A percentile compares a stretch with the other conserved stretches of the same genome.
Evolutionary conservation across 2,888 invertebrate species (phyloP).

Genomic region (Heliconius hortense): DNA sequence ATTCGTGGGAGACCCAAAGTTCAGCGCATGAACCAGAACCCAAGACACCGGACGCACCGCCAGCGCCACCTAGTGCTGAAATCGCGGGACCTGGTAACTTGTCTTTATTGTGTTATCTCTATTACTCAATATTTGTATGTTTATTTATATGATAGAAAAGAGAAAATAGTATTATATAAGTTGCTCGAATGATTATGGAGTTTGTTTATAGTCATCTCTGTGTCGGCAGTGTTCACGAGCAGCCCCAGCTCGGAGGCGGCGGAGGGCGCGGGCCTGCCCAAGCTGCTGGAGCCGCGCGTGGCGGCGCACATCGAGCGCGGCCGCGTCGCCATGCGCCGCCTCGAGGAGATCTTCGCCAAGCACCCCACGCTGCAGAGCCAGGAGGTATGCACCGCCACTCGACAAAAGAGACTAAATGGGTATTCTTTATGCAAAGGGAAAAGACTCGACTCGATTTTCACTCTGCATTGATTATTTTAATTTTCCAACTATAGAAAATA

Average conservation of each 20-base stretch:
- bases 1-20: conserved; percentile 93
- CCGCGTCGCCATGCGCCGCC: conserved; percentile 86
- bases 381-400: no score
- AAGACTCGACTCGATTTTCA: no score
- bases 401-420: no score
- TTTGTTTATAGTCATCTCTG: no score
- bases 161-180: no score
- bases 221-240: not conserved
- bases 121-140: no score
- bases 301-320: conserved; percentile 90
- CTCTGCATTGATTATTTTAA: not conserved
- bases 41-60: conserved; percentile 52
- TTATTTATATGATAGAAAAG: no score
- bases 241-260: conserved; percentile 35
- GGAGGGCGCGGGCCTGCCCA: conserved; percentile 52
- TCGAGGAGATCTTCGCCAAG: conserved; percentile 90
- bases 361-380: conserved; percentile 89
- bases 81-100: conserved; percentile 13
- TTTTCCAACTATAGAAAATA: no score
- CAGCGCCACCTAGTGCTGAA: conserved; percentile 22
- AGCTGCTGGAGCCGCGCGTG: conserved; percentile 82
- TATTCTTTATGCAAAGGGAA: no score
- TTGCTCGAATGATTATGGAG: not conserved
- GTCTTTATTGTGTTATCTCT: not conserved
- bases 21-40: conserved; percentile 70